Evolutionary conservation across 1,140 invertebrate species (phyloP).

Genomic region (Leucophenga varia): DNA sequence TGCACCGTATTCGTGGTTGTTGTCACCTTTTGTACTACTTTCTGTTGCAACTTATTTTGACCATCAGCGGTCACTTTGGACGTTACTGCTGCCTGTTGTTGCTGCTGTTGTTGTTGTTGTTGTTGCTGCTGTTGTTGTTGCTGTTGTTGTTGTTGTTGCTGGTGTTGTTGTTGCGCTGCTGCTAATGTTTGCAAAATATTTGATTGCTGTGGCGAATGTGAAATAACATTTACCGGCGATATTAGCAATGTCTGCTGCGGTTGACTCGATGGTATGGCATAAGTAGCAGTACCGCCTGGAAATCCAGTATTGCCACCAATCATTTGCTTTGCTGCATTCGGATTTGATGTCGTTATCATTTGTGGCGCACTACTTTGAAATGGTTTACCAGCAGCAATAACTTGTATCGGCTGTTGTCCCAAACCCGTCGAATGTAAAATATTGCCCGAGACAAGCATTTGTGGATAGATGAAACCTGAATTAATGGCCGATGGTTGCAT

Average conservation of each 20-base stretch:
- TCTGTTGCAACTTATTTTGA: conserved; percentile 58
- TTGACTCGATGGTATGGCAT: conserved; percentile 74
- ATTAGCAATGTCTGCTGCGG: conserved; percentile 81
- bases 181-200: conserved; percentile 46
- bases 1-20: conserved; percentile 54
- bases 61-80: conserved; percentile 16
- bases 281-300: conserved; percentile 61
- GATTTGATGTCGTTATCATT: conserved; percentile 73
- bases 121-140: conserved; percentile 33
- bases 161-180: conserved; percentile 31
- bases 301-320: conserved; percentile 61
- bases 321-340: conserved; percentile 64
- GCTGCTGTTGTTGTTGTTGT: conserved; percentile 26
- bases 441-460: conserved; percentile 77
- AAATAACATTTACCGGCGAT: conserved; percentile 72
- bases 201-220: conserved; percentile 64
- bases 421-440: conserved; percentile 73
- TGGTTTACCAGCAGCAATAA: conserved; percentile 77
- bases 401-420: conserved; percentile 73
- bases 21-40: conserved; percentile 62
- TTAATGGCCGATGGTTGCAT: conserved; percentile 80
- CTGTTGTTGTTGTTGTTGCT: conserved; percentile 33
- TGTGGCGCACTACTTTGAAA: conserved; percentile 78
- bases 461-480: conserved; percentile 77
- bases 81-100: conserved; percentile 24